Conservation (phyloP, 2,888 invertebrate species). For the Leptura quadrifasciata region DNA sequence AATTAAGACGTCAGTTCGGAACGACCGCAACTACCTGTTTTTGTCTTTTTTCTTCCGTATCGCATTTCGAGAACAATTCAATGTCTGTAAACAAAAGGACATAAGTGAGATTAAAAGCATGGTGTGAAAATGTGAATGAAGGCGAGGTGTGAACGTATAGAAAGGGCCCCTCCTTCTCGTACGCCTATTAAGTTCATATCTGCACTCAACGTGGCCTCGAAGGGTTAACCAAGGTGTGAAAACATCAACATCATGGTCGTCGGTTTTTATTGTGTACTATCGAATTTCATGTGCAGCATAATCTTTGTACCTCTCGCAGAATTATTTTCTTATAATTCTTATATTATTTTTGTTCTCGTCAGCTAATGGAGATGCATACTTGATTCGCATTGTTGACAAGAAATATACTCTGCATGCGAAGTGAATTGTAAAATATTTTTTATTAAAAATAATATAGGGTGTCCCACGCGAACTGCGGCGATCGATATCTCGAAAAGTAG, state of each 20-base stretch:
- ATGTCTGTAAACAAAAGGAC: slow-evolving; percentile 44
- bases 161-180: slow-evolving; percentile 43
- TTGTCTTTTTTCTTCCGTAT: slow-evolving; percentile 43
- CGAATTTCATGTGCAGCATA: slow-evolving; percentile 41
- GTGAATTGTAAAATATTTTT: background rate
- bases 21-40: slow-evolving; percentile 49
- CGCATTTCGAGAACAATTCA: slow-evolving; percentile 44
- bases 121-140: slow-evolving; percentile 47
- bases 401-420: background rate
- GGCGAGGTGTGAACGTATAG: slow-evolving; percentile 49
- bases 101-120: slow-evolving; percentile 47
- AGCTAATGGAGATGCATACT: slow-evolving; percentile 3
- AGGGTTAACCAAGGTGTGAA: slow-evolving; percentile 67
- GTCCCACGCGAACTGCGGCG: too few species aligned
- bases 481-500: too few species aligned
- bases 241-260: slow-evolving; percentile 63
- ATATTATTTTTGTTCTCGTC: slow-evolving; percentile 5
- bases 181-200: slow-evolving; percentile 38
- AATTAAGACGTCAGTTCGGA: slow-evolving; percentile 42
- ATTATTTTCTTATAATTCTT: slow-evolving; percentile 12
- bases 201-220: slow-evolving; percentile 41
- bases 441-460: background rate
- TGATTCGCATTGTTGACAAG: background rate
- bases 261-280: slow-evolving; percentile 52
- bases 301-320: slow-evolving; percentile 9